These are phyloP conservation scores for Pao palembangensis DNA, from an alignment of 2,113 vertebrate genomes.

Conservation along the genomic window DNA sequence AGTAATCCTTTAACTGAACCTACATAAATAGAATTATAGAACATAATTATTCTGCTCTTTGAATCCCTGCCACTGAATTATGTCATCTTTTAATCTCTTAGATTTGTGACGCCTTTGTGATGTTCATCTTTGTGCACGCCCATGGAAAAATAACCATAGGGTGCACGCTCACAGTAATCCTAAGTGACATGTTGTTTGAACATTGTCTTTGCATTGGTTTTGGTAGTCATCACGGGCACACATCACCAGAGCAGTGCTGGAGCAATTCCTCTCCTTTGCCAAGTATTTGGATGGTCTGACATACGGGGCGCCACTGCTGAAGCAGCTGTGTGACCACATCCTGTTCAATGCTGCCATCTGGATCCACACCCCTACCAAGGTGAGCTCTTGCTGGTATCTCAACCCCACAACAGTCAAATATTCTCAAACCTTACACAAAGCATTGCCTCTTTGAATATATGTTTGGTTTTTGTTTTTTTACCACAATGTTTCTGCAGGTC, in stretches of 20 bases:
- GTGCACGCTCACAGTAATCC: not conserved
- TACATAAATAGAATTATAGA: too few relatives aligned
- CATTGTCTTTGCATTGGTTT: conserved; percentile 14
- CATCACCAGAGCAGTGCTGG: conserved; percentile 92
- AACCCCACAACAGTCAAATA: not conserved
- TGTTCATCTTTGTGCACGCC: too few relatives aligned
- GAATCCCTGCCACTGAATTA: too few relatives aligned
- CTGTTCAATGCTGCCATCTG: conserved; percentile 98
- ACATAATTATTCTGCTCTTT: too few relatives aligned
- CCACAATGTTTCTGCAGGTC: not conserved
- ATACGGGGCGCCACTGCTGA: conserved; percentile 91
- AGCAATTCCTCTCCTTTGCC: conserved; percentile 96
- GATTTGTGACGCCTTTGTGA: too few relatives aligned
- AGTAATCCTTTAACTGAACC: conserved; percentile 4
- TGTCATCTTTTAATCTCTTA: too few relatives aligned
- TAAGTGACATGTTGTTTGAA: not conserved
- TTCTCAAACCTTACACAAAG: too few relatives aligned
- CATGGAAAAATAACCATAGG: not conserved
- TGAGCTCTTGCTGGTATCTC: conserved; percentile 54
- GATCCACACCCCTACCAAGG: conserved; percentile 98
- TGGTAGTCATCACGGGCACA: conserved; percentile 89
- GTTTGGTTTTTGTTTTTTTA: not conserved
- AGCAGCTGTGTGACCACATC: conserved; percentile 97
- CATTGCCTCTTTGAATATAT: not conserved
- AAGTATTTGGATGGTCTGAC: conserved; percentile 94